Evolutionary conservation across 1,140 invertebrate species (phyloP).

Genomic region (Conopomorpha cramerella): DNA sequence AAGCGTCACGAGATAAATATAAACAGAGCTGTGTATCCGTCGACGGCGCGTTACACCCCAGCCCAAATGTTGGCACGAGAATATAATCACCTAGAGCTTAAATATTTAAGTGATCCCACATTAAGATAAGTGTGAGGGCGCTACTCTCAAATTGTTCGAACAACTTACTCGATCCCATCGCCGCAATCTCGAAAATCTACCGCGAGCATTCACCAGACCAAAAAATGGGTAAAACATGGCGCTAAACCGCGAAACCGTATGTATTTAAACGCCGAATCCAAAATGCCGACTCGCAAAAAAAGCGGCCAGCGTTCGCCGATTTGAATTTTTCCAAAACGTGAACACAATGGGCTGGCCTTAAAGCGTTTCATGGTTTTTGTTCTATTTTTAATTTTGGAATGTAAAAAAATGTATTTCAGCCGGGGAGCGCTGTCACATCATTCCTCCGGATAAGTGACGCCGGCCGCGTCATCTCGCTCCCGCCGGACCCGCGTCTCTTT

Average conservation of each 20-base stretch:
- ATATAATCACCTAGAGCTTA: no score
- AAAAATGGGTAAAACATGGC: slow-evolving; percentile 57
- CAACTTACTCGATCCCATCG: slow-evolving; percentile 45
- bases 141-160: no score
- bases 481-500: no score
- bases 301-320: slow-evolving; percentile 39
- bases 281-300: slow-evolving; percentile 43
- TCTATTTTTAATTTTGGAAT: slow-evolving; percentile 45
- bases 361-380: slow-evolving; percentile 27
- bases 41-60: no score
- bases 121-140: no score
- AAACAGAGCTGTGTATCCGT: no score
- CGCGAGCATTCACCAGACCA: slow-evolving; percentile 40
- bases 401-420: slow-evolving; percentile 50
- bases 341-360: slow-evolving; percentile 56
- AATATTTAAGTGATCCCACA: no score
- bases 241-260: slow-evolving; percentile 56
- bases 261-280: slow-evolving; percentile 56
- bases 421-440: slow-evolving; percentile 56
- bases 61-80: no score
- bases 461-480: slow-evolving; percentile 46
- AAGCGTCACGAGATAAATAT: no score
- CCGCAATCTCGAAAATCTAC: slow-evolving; percentile 46
- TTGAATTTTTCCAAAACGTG: slow-evolving; percentile 58
- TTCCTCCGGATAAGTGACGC: slow-evolving; percentile 57